These are phyloP conservation scores for Salvelinus namaycush DNA, from an alignment of 2,113 vertebrate species.

Conservation along the genomic window DNA sequence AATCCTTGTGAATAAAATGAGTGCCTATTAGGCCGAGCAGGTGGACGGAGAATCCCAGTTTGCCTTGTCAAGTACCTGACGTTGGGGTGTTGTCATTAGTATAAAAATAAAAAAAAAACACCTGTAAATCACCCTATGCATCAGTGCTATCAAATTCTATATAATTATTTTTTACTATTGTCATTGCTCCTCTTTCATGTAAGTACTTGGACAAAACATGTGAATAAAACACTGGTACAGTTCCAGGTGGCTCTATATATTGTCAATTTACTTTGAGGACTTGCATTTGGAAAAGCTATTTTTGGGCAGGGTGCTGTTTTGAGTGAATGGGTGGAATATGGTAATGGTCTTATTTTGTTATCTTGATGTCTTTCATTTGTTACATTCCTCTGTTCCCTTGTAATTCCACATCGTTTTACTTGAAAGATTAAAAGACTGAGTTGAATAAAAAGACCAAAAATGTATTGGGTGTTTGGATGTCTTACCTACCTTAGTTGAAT, in stretches of 20 bases:
- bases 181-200: slow-evolving; percentile 55
- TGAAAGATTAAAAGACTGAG: slow-evolving; percentile 76
- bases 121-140: slow-evolving; percentile 36
- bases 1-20: slow-evolving; percentile 49
- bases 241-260: slow-evolving; percentile 32
- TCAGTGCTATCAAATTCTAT: slow-evolving; percentile 57
- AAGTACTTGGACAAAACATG: slow-evolving; percentile 57
- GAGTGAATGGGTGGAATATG: slow-evolving; percentile 56
- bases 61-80: slow-evolving; percentile 69
- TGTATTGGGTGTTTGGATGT: slow-evolving; percentile 40
- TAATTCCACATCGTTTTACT: slow-evolving; percentile 83
- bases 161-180: slow-evolving; percentile 37
- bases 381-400: slow-evolving; percentile 83
- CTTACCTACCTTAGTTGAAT: background rate
- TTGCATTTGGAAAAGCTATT: slow-evolving; percentile 28
- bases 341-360: slow-evolving; percentile 75
- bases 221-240: slow-evolving; percentile 44
- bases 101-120: slow-evolving; percentile 11
- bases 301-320: slow-evolving; percentile 47
- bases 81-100: slow-evolving; percentile 42
- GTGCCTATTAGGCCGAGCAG: slow-evolving; percentile 66
- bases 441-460: slow-evolving; percentile 84
- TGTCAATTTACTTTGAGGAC: slow-evolving; percentile 29
- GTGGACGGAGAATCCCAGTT: slow-evolving; percentile 42
- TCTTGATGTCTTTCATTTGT: slow-evolving; percentile 70